Conservation (phyloP, 2,797 vertebrate species). For the Crotalus adamanteus region DNA sequence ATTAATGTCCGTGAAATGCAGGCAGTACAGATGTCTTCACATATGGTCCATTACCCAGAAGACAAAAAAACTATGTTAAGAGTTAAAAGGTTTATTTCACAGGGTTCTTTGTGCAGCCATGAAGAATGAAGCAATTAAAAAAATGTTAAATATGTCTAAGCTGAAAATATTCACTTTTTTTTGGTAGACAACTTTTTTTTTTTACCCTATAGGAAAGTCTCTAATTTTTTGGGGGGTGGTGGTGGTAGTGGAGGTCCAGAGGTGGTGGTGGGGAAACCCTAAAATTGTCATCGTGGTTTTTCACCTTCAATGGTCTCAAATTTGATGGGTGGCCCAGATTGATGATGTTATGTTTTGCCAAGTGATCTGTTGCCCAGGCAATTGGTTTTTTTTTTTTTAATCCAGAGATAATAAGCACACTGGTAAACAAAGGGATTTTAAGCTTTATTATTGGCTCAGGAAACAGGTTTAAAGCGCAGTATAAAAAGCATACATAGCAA, state of each 20-base stretch:
- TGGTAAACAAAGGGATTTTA: neutral
- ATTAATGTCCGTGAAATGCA: slow-evolving; percentile 76
- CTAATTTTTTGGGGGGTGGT: neutral
- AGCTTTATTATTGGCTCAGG: neutral
- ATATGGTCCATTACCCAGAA: slow-evolving; percentile 79
- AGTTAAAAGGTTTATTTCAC: slow-evolving; percentile 78
- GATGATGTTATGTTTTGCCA: neutral
- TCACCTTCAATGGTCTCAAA: neutral
- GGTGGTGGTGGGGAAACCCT: neutral
- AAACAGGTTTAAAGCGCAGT: no score
- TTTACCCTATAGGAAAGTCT: neutral
- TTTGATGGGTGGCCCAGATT: neutral
- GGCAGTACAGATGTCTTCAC: slow-evolving; percentile 75
- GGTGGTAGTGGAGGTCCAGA: no score
- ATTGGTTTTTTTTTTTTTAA: no score
- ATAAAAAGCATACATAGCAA: no score
- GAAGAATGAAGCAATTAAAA: slow-evolving; percentile 77
- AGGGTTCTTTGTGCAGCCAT: slow-evolving; percentile 69
- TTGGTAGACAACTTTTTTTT: neutral
- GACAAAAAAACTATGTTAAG: slow-evolving; percentile 76
- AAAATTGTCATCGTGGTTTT: neutral
- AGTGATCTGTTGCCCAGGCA: neutral
- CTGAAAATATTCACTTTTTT: neutral
- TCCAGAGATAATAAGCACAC: no score
- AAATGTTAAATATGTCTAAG: slow-evolving; percentile 65